Base-by-base conservation (phyloP, 2,888 invertebrate species). In the Lithophane ornitopus region DNA sequence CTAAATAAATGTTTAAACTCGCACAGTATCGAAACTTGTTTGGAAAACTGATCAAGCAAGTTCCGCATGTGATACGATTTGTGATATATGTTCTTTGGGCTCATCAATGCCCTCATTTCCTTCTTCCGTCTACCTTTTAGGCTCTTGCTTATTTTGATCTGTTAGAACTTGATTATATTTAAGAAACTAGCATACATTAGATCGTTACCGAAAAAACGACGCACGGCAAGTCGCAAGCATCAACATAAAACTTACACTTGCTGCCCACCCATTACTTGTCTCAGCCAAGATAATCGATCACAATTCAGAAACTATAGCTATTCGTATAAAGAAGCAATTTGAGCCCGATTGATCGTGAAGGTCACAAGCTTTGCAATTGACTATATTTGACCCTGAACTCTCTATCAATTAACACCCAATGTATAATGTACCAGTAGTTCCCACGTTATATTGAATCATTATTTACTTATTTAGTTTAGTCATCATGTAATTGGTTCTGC, bases 391-490 rank as follows among this genome's bases (percentile, higher is more conserved):
- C 85, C 82, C 72, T 82, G 83, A 81, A 80, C 76, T 70, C 78
- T 61, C 70, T 39, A 76, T 68, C 79, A 86, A 85, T 84, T 80
- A 84, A 80, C 78, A 73, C 65, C 46, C 7, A 59, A 59, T 70
- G 49, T 70, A 78, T 44, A 76, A 76, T 22, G 14, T 74, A 68
- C 66, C 78, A 67, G 52, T 68, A 68, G 58, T 89, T 88, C 89
- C 74, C 89, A 89, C 88, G 86, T 70, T 70, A 44, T 67, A 83
- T 87, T 80, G 74, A 82, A 77, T 78, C 70, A 76, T 79, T 86
- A 84, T 66, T 77, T 70, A 65, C 66, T 74, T 76, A 76, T 68
- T 76, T 67, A 58, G 68, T 76, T 76, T 74, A 76, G 66, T 74
- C 58, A 81, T 78, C 62, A 63, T 56, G 65, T 80, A 82, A 85